Evolutionary conservation across 2,113 vertebrate species (phyloP).

Genomic region (Sphaerodactylus townsendi): DNA sequence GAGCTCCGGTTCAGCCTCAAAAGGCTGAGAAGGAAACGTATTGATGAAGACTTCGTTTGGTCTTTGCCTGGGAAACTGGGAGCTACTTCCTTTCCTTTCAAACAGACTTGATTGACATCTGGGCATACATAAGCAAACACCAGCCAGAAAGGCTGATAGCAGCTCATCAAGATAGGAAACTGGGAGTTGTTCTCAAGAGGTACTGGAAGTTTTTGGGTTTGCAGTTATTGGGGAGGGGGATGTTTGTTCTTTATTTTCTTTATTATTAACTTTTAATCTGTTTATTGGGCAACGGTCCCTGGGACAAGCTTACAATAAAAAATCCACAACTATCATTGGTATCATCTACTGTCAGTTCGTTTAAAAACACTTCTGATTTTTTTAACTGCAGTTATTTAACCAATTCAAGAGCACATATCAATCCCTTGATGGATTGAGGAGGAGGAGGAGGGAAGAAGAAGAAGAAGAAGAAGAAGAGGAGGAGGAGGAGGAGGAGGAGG

Average conservation of each 20-base stretch:
- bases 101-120: not conserved
- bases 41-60: conserved; percentile 24
- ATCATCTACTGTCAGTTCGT: not conserved
- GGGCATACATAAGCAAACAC: conserved; percentile 11
- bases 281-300: not conserved
- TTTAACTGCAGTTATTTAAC: not conserved
- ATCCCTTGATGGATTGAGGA: not conserved
- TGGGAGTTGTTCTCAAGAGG: not conserved
- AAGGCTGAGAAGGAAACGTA: conserved; percentile 21
- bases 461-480: too few relatives aligned
- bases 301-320: not conserved
- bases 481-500: too few relatives aligned
- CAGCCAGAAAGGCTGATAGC: not conserved
- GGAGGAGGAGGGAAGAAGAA: too few relatives aligned
- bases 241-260: not conserved
- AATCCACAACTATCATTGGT: not conserved
- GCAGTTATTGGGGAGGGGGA: not conserved
- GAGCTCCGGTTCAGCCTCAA: conserved; percentile 59
- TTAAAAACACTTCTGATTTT: not conserved
- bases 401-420: not conserved
- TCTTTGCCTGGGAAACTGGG: conserved; percentile 35
- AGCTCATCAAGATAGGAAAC: accelerated
- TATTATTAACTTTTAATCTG: not conserved
- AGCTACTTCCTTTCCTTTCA: conserved; percentile 10
- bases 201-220: not conserved